A percentile compares a stretch with the other conserved stretches of the same genome.
Conservation (phyloP, 2,797 vertebrate species). For the Thunnus albacares region DNA sequence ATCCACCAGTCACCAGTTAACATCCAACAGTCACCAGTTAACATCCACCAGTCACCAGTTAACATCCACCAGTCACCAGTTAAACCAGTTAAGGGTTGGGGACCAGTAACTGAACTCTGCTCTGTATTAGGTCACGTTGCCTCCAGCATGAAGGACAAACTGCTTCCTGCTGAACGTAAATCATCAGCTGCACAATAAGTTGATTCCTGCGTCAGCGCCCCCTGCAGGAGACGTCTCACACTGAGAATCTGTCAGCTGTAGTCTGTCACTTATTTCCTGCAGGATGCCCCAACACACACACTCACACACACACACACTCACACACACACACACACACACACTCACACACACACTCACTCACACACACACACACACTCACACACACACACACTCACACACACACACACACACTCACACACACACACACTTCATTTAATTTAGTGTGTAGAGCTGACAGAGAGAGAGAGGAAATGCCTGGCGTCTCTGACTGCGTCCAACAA, state of each 20-base stretch:
- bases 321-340: constrained; percentile 19
- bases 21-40: too few species aligned
- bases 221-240: neutral
- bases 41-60: too few species aligned
- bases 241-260: constrained; percentile 29
- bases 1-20: too few species aligned
- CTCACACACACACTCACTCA: neutral
- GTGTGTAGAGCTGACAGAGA: constrained; percentile 40
- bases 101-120: too few species aligned
- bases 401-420: constrained; percentile 9
- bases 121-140: too few species aligned
- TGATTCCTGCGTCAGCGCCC: too few species aligned
- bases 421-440: constrained; percentile 43
- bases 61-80: too few species aligned
- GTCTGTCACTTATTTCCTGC: constrained; percentile 47
- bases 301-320: neutral
- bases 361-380: neutral
- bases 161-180: too few species aligned
- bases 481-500: constrained; percentile 62
- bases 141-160: too few species aligned
- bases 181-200: too few species aligned
- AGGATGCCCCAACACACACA: neutral
- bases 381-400: too few species aligned
- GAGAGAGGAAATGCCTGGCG: constrained; percentile 68
- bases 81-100: too few species aligned